phyloP scores from a whole-genome alignment of 2,888 invertebrate species.

The Andrena marginata region DNA sequence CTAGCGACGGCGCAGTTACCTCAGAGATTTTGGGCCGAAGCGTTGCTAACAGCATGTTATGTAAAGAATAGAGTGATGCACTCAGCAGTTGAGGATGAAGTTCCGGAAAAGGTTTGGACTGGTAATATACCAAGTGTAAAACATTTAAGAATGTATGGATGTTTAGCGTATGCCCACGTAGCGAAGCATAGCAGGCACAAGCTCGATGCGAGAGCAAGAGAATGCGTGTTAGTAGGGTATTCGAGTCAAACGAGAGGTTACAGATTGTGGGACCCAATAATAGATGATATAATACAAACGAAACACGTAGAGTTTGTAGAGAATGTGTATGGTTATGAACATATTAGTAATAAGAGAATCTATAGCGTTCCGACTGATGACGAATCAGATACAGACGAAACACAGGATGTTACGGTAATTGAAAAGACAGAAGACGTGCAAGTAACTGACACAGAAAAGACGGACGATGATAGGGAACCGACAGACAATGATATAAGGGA shows the following conservation, averaged over 20 bases:
- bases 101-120: constrained; percentile 8
- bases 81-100: not conserved
- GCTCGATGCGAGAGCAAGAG: constrained; percentile 4
- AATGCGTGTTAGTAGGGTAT: not conserved
- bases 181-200: not conserved
- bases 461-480: not conserved
- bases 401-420: not conserved
- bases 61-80: not conserved
- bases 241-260: constrained; percentile 27
- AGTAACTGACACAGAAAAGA: not conserved
- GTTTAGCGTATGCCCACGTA: not conserved
- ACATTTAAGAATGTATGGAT: constrained; percentile 2
- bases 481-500: not conserved
- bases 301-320: constrained; percentile 37
- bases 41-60: not conserved
- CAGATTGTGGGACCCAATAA: constrained; percentile 29
- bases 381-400: not conserved
- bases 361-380: not conserved
- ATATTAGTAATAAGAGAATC: constrained; percentile 10
- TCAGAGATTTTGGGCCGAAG: constrained; percentile 8
- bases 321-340: constrained; percentile 15
- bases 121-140: not conserved
- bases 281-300: constrained; percentile 25
- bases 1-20: not conserved
- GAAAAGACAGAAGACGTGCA: not conserved